Evolutionary conservation across 2,888 invertebrate species (phyloP), one percentile per base, ranked within the genome.

Genomic region (Drosophila ustulata): DNA sequence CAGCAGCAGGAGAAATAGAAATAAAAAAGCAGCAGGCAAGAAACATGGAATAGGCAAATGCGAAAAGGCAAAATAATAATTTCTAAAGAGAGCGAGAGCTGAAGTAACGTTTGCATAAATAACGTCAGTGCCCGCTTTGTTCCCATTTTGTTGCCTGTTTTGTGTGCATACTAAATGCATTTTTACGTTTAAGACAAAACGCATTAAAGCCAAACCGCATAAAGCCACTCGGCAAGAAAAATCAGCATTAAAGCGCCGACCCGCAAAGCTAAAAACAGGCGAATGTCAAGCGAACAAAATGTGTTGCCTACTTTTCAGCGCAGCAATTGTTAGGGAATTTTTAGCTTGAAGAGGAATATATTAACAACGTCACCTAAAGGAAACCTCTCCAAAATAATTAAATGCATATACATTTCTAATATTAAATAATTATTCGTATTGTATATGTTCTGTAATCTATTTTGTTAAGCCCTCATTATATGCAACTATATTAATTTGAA

Each of bases 81-180:
- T 85, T 85, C 78, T 79, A 88, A 86, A 83, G 87, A 37, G 37
- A 32, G 7, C 7, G 32, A 32, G 32, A 75, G 84, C 75, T 80
- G 79, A 85, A 88, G 88, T 83, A 80, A 78, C 73, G 81, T 83
- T 88, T 88, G 86, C 84, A 85, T 88, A 86, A 85, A 80, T 79
- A 84, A 86, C 78, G 71, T 53, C 75, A 86, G 77, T 83, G 13
- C 13, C 39, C 39, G 13, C 18, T 81, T 70, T 45, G 45, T 25
- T 23, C 25, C 11, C 25, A 45, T 45, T 56, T 43, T 86, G 81
- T 82, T 67, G n/a, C 83, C 66, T 81, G 62, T 86, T 64, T 49
- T 77, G 62, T 82, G 73, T 46, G 80, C 80, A 85, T 78, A 65
- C 68, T 62, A 82, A 82, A 83, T 87, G 79, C 82, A 76, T 64